Conservation (phyloP, 2,888 invertebrate genomes). For the Scrobipalpa atriplicella region DNA sequence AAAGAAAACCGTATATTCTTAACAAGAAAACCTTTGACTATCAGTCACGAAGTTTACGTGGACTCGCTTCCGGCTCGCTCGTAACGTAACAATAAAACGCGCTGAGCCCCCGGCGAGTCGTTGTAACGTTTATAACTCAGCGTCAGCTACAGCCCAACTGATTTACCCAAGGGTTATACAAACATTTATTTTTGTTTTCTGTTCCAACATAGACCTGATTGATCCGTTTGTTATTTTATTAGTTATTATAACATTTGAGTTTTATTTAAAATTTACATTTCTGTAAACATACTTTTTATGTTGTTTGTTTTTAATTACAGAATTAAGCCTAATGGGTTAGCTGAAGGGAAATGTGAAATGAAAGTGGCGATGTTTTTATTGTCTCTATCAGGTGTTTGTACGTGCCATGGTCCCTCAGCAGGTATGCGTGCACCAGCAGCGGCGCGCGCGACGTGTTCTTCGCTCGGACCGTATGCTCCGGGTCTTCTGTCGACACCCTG, state of each 20-base stretch:
- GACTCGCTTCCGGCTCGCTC: neutral
- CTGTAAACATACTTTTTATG: too few species aligned
- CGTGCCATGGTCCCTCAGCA: constrained; percentile 51
- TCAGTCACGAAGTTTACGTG: neutral
- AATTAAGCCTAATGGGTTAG: neutral
- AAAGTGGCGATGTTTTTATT: neutral
- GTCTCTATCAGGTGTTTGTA: neutral
- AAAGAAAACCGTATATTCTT: neutral
- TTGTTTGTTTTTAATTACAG: neutral
- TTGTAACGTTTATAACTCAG: neutral
- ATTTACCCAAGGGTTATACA: neutral
- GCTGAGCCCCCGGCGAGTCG: neutral
- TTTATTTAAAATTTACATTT: too few species aligned
- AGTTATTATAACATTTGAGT: too few species aligned
- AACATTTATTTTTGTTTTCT: neutral
- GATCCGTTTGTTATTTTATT: neutral
- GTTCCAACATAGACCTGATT: neutral
- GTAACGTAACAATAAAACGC: neutral
- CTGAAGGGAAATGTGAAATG: neutral
- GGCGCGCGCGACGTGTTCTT: constrained; percentile 55
- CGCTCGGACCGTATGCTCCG: constrained; percentile 49
- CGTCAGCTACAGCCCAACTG: neutral
- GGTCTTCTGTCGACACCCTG: constrained; percentile 60
- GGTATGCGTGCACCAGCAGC: constrained; percentile 52
- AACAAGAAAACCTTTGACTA: neutral